Evolutionary conservation across 2,888 invertebrate genomes (phyloP).

Genomic region (Eumerus sabulonum): DNA sequence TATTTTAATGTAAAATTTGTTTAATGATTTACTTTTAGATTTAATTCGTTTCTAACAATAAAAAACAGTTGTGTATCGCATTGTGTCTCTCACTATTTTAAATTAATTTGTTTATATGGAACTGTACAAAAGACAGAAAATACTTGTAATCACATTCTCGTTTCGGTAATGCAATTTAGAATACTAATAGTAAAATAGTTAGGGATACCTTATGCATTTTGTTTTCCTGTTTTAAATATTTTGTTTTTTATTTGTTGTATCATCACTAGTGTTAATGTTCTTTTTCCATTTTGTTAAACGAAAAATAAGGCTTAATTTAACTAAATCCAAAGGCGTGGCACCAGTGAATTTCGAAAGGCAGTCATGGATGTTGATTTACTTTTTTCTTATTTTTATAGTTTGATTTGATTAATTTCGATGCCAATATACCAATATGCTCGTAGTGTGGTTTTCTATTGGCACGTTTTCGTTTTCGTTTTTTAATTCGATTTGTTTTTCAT

Average conservation of each 20-base stretch:
- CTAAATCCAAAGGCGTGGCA: constrained; percentile 62
- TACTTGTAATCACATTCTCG: constrained; percentile 51
- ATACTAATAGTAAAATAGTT: constrained; percentile 49
- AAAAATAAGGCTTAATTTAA: constrained; percentile 54
- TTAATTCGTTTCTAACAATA: constrained; percentile 27
- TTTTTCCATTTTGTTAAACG: constrained; percentile 30
- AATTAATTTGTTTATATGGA: constrained; percentile 41
- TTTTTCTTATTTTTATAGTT: constrained; percentile 9
- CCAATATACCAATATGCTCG: too few species aligned
- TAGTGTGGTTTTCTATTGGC: constrained; percentile 15
- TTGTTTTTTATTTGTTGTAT: too few species aligned
- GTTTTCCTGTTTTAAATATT: constrained; percentile 1
- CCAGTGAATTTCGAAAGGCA: constrained; percentile 64
- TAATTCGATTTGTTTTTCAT: too few species aligned
- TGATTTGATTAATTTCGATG: neutral
- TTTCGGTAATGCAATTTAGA: constrained; percentile 54
- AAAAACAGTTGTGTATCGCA: constrained; percentile 35
- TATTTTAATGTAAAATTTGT: constrained; percentile 13
- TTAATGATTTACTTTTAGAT: too few species aligned
- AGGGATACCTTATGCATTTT: constrained; percentile 20
- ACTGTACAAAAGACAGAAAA: constrained; percentile 63
- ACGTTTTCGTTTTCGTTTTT: neutral
- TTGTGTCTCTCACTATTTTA: constrained; percentile 48
- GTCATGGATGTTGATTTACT: constrained; percentile 56
- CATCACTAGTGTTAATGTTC: constrained; percentile 14